Evolutionary conservation across 2,113 vertebrate genomes (phyloP).

Genomic region (Psettodes erumei): DNA sequence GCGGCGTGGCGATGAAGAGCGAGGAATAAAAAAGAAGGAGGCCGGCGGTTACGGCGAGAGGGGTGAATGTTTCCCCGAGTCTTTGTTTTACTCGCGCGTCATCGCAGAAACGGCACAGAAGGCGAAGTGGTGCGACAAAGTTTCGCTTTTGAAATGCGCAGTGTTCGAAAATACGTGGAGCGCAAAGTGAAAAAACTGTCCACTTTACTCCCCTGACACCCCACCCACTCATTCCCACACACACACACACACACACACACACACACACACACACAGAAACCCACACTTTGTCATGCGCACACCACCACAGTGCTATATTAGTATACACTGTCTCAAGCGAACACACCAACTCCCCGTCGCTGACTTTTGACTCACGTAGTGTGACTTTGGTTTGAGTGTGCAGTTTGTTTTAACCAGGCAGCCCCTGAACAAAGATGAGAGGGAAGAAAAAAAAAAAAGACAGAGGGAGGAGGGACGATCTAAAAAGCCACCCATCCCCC

Average conservation of each 20-base stretch:
- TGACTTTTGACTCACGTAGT: slow-evolving; percentile 49
- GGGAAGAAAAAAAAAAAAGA: slow-evolving; percentile 68
- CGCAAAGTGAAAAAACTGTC: slow-evolving; percentile 25
- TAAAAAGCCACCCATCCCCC: slow-evolving; percentile 75
- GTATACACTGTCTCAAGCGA: slow-evolving; percentile 24
- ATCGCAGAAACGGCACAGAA: not conserved
- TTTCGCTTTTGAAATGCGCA: slow-evolving; percentile 3
- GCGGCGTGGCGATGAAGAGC: slow-evolving; percentile 26
- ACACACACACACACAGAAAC: not conserved
- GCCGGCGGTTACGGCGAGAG: slow-evolving; percentile 5
- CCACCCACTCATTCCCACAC: slow-evolving; percentile 44
- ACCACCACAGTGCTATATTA: slow-evolving; percentile 14
- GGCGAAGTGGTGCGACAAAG: not conserved
- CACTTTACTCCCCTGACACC: slow-evolving; percentile 43
- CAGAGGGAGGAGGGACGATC: slow-evolving; percentile 76
- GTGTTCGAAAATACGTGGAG: no score
- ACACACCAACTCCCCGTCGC: not conserved
- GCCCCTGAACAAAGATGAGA: slow-evolving; percentile 76
- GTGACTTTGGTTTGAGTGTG: slow-evolving; percentile 45
- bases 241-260: not conserved
- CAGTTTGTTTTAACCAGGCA: slow-evolving; percentile 57
- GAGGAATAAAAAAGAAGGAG: not conserved
- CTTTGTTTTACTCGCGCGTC: slow-evolving; percentile 14
- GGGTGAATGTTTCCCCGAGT: slow-evolving; percentile 12
- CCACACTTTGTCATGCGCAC: not conserved